Conservation (phyloP, 2,888 invertebrate genomes). For the Rhamphomyia laevipes region DNA sequence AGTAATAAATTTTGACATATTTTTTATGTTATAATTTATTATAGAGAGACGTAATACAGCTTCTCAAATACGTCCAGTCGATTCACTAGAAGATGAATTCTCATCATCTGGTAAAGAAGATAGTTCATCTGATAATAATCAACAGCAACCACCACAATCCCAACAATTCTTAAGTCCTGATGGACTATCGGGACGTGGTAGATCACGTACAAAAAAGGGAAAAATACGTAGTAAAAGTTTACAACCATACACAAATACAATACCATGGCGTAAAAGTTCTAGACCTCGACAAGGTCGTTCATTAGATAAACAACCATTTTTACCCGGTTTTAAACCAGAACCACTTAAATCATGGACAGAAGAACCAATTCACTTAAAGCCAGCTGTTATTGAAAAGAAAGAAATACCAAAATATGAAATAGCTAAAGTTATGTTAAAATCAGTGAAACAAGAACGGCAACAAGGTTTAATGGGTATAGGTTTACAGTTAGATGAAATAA, state of each 20-base stretch:
- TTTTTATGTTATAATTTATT: constrained; percentile 11
- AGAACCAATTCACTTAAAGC: constrained; percentile 48
- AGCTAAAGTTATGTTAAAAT: constrained; percentile 40
- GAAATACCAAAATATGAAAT: constrained; percentile 43
- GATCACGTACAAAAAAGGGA: constrained; percentile 29
- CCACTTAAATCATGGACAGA: constrained; percentile 49
- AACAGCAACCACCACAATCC: constrained; percentile 17
- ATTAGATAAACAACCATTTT: constrained; percentile 37
- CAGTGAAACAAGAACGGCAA: constrained; percentile 40
- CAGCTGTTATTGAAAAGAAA: constrained; percentile 42
- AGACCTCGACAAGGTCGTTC: constrained; percentile 37
- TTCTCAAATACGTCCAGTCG: constrained; percentile 31
- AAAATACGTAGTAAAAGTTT: constrained; percentile 35
- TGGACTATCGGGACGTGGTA: constrained; percentile 20
- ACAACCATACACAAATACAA: constrained; percentile 31
- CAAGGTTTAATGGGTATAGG: constrained; percentile 33
- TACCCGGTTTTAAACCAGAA: constrained; percentile 33
- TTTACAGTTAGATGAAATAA: constrained; percentile 33
- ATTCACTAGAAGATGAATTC: constrained; percentile 34
- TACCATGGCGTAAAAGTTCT: constrained; percentile 35
- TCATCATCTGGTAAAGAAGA: constrained; percentile 35
- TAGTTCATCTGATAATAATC: constrained; percentile 31
- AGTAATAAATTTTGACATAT: not conserved
- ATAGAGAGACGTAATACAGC: constrained; percentile 35
- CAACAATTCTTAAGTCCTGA: constrained; percentile 27